A percentile compares a stretch with the other conserved stretches of the same genome.
Conservation (phyloP, 1,140 invertebrate genomes). For the Anoplophora glabripennis region DNA sequence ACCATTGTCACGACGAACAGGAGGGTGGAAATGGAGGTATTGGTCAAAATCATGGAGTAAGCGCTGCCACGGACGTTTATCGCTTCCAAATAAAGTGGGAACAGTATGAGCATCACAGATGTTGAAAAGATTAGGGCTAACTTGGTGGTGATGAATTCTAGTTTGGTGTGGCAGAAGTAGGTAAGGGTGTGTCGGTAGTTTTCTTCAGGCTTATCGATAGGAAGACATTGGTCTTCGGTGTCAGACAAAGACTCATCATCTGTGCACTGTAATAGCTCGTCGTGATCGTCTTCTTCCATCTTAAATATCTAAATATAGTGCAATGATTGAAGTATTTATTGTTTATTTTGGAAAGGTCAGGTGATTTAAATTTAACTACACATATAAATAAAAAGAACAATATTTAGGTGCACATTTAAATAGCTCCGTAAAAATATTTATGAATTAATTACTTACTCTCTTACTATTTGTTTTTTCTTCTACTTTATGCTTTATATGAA, state of each 20-base stretch:
- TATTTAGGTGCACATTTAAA: no score
- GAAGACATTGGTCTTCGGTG: conserved; percentile 35
- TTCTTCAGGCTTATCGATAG: conserved; percentile 26
- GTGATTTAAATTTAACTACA: no score
- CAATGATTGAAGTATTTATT: no score
- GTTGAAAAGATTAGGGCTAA: conserved; percentile 36
- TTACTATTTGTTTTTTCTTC: no score
- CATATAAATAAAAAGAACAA: no score
- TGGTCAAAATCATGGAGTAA: conserved; percentile 39
- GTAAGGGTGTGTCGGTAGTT: conserved; percentile 18
- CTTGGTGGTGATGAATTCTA: conserved; percentile 37
- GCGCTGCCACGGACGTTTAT: conserved; percentile 37
- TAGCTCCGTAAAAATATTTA: no score
- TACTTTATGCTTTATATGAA: no score
- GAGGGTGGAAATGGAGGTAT: conserved; percentile 23
- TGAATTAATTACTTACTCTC: no score
- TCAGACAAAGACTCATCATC: conserved; percentile 37
- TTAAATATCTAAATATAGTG: neutral
- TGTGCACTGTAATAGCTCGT: conserved; percentile 34
- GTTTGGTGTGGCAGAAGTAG: conserved; percentile 33
- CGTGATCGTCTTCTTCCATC: conserved; percentile 32
- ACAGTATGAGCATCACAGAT: conserved; percentile 33
- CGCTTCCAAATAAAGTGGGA: conserved; percentile 41
- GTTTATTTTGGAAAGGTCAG: no score
- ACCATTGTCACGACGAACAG: conserved; percentile 28